phyloP scores from a whole-genome alignment of 2,113 vertebrate species.

The Lichenostomus cassidix region DNA sequence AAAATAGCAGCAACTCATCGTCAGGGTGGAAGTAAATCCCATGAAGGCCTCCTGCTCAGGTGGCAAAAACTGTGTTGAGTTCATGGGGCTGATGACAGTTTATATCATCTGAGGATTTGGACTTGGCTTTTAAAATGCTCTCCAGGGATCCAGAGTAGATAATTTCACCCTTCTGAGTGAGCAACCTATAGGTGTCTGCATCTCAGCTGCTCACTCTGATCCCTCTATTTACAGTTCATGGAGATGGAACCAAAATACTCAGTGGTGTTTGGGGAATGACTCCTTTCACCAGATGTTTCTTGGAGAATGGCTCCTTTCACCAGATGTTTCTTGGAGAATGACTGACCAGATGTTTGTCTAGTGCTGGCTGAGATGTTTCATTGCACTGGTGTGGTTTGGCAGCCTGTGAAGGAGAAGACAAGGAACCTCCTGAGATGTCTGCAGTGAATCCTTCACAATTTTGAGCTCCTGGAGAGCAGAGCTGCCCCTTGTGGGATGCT shows the following conservation, averaged over 20 bases:
- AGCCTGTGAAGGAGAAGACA: background rate
- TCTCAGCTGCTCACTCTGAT: background rate
- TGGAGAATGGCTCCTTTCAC: too few relatives aligned
- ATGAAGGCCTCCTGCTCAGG: background rate
- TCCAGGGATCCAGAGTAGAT: background rate
- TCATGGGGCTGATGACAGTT: background rate
- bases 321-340: background rate
- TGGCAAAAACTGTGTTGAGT: background rate
- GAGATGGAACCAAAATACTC: background rate
- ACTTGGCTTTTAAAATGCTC: background rate
- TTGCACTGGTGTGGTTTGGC: background rate
- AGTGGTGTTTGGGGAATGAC: background rate
- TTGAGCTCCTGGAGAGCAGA: background rate
- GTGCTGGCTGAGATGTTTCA: background rate
- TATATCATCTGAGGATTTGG: background rate
- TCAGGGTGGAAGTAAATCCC: background rate
- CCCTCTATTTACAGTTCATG: rapidly evolving
- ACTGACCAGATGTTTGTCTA: background rate
- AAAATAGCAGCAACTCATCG: background rate
- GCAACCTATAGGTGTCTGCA: background rate
- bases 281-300: background rate
- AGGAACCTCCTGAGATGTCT: background rate
- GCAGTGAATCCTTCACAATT: background rate
- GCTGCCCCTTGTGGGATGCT: background rate
- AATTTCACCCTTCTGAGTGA: background rate